Percentiles rank a stretch among this genome's conserved stretches.
Conservation (phyloP, 2,113 vertebrate genomes). For the Pedionomus torquatus region DNA sequence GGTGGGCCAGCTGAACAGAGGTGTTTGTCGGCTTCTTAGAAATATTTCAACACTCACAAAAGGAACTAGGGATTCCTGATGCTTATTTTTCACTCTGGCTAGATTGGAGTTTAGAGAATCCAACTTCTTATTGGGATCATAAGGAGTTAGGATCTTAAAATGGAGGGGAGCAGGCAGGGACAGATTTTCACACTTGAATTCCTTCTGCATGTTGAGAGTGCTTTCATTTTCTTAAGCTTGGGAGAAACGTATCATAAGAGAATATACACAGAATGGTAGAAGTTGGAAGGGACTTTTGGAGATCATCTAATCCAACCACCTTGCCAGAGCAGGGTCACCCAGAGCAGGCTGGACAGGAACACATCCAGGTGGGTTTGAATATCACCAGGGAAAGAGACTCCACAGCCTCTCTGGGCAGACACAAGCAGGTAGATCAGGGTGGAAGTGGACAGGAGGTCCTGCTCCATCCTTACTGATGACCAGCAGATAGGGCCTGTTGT, state of each 20-base stretch:
- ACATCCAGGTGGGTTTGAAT: not conserved
- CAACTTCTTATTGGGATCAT: not conserved
- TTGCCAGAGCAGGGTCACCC: not conserved
- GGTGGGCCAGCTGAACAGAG: not conserved
- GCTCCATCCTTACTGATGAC: not conserved
- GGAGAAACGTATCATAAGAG: not conserved
- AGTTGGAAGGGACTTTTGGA: not conserved
- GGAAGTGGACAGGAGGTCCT: not conserved
- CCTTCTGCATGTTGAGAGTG: not conserved
- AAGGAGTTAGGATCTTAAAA: not conserved
- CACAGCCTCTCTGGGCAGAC: not conserved
- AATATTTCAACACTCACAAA: not conserved
- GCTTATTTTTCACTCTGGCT: not conserved
- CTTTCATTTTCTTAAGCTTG: not conserved
- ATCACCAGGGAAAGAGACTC: not conserved
- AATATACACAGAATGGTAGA: not conserved
- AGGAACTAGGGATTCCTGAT: not conserved
- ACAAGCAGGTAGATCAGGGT: not conserved
- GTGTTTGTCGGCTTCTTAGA: not conserved
- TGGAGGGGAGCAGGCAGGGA: not conserved
- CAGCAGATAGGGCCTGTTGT: not conserved
- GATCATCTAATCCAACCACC: not conserved
- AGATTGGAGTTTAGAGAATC: not conserved
- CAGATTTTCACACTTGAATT: not conserved
- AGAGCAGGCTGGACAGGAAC: not conserved